phyloP scores from a whole-genome alignment of 2,797 vertebrate genomes.

The Kryptolebias ocellatus region DNA sequence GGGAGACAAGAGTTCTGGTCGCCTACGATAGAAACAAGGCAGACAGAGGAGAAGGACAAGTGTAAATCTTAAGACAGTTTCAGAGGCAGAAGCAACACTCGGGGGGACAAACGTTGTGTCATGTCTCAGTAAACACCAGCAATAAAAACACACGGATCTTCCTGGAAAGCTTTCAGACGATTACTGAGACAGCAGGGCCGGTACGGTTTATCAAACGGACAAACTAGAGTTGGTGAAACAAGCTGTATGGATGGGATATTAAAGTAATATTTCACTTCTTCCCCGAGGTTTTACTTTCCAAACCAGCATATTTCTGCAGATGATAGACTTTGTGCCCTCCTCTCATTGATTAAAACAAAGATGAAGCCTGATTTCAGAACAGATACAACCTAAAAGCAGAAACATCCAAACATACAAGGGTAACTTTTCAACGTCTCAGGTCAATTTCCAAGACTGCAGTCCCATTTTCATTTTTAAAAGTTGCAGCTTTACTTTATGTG shows the following conservation, averaged over 20 bases:
- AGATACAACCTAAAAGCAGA: background rate
- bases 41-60: constrained; percentile 19
- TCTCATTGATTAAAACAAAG: constrained; percentile 4
- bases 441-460: too few species aligned
- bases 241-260: constrained; percentile 40
- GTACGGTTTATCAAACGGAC: constrained; percentile 53
- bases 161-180: constrained; percentile 58
- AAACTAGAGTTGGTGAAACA: constrained; percentile 38
- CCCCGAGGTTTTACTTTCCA: constrained; percentile 12
- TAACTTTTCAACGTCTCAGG: too few species aligned
- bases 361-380: background rate
- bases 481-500: constrained; percentile 1
- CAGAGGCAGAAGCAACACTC: constrained; percentile 26
- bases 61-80: constrained; percentile 59
- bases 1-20: background rate
- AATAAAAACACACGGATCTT: constrained; percentile 61
- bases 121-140: constrained; percentile 60
- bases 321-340: constrained; percentile 14
- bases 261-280: constrained; percentile 52
- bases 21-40: constrained; percentile 7
- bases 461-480: too few species aligned
- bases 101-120: constrained; percentile 54
- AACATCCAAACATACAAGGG: too few species aligned
- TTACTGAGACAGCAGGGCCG: constrained; percentile 50
- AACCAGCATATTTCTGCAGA: background rate